Percentiles rank a stretch among this genome's conserved stretches.
Evolutionary conservation across 2,113 vertebrate species (phyloP).

Genomic region (Cryptomyrus ogoouensis): DNA sequence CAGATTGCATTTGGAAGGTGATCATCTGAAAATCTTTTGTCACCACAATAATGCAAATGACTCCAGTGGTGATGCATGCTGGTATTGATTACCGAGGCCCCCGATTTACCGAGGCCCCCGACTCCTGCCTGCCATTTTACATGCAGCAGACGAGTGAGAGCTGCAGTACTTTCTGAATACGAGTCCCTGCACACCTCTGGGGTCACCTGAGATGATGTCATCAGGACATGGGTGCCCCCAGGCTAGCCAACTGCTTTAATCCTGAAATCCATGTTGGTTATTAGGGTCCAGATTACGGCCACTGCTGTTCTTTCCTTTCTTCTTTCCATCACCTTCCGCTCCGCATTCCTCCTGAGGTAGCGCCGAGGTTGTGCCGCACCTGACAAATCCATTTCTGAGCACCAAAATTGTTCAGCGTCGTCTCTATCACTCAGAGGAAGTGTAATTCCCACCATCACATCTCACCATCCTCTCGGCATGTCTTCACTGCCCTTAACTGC

Average conservation of each 20-base stretch:
- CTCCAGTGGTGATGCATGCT: background rate
- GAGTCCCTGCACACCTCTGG: background rate
- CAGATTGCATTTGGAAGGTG: background rate
- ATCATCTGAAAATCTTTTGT: background rate
- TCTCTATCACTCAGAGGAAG: background rate
- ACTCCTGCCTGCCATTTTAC: background rate
- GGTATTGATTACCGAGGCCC: background rate
- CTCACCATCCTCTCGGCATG: background rate
- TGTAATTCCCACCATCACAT: background rate
- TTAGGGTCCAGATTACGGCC: background rate
- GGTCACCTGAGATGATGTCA: background rate
- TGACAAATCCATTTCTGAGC: background rate
- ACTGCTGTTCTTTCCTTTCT: background rate
- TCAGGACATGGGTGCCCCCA: background rate
- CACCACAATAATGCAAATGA: background rate
- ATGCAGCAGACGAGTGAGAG: background rate
- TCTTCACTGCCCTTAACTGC: background rate
- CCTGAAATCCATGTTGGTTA: background rate
- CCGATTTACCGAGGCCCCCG: too few species aligned
- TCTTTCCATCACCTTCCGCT: background rate
- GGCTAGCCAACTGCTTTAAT: background rate
- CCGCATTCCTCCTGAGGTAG: background rate
- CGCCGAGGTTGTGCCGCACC: background rate
- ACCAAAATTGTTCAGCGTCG: background rate
- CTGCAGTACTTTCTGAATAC: background rate